Percentiles rank a stretch among this genome's conserved stretches.
phyloP scores from a whole-genome alignment of 2,797 vertebrate genomes.

The Halcyon smyrnensis region DNA sequence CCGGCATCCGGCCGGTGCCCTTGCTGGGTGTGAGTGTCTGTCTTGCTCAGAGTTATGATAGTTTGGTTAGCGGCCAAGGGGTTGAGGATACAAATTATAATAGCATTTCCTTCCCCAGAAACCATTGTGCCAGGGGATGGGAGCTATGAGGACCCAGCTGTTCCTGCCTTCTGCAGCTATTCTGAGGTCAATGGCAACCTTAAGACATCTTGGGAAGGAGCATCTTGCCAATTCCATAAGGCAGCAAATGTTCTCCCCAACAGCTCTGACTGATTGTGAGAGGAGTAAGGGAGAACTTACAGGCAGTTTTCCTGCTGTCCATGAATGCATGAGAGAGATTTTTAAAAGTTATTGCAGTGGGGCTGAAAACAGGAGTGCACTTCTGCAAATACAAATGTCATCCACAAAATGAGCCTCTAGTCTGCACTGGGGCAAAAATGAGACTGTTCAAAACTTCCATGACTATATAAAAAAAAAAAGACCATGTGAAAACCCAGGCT shows the following conservation, averaged over 20 bases:
- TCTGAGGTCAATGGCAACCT: background rate
- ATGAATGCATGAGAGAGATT: background rate
- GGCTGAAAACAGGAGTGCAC: background rate
- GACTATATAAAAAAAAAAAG: background rate
- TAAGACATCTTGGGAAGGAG: background rate
- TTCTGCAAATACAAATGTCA: background rate
- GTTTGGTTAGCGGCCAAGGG: conserved; percentile 47
- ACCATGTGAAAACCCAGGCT: background rate
- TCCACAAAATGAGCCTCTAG: background rate
- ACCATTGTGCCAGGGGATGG: conserved; percentile 29
- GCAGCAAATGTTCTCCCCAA: background rate
- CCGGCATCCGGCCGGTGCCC: conserved; percentile 39
- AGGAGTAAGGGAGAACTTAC: background rate
- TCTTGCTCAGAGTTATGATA: background rate
- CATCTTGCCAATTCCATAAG: background rate
- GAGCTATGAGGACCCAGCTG: conserved; percentile 6
- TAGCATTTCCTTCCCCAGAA: conserved; percentile 48
- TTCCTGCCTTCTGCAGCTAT: background rate
- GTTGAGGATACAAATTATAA: conserved; percentile 15
- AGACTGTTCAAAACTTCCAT: background rate
- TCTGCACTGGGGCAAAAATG: background rate
- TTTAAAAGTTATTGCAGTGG: background rate
- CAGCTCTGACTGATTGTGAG: background rate
- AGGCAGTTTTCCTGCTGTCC: background rate
- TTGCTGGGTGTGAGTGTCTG: background rate